Evolutionary conservation across 1,140 invertebrate genomes (phyloP).

Genomic region (Anastrepha obliqua): DNA sequence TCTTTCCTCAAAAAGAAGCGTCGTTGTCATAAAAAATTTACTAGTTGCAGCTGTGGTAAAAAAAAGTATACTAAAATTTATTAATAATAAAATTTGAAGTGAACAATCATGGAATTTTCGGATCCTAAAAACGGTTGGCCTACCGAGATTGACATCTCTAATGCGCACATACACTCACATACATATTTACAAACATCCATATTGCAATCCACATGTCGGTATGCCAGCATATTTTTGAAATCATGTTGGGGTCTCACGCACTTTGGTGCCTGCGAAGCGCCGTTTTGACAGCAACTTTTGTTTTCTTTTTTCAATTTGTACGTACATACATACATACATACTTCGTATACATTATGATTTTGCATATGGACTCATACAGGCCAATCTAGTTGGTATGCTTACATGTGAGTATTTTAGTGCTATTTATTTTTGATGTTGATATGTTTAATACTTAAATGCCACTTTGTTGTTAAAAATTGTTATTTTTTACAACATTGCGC

Average conservation of each 20-base stretch:
- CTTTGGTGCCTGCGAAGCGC: conserved; percentile 27
- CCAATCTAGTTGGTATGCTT: background rate
- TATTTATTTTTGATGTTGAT: background rate
- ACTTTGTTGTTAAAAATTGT: conserved; percentile 1
- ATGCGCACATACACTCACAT: background rate
- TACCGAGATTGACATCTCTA: no score
- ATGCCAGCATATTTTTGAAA: conserved; percentile 3
- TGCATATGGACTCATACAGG: background rate
- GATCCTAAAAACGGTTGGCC: no score
- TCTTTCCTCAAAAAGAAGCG: no score
- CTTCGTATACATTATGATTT: background rate
- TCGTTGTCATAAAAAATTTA: no score
- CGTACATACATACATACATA: background rate
- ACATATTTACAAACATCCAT: background rate
- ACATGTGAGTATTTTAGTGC: background rate
- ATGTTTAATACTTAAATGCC: conserved; percentile 14
- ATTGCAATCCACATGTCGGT: conserved; percentile 29
- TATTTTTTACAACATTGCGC: background rate
- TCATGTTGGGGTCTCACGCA: conserved; percentile 36
- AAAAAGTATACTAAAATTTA: no score
- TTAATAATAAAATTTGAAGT: no score
- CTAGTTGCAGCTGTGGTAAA: no score
- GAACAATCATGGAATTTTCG: no score
- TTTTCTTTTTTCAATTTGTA: background rate
- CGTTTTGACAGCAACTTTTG: background rate